Evolutionary conservation across 2,113 vertebrate genomes (phyloP).

Genomic region (Labeo catla): DNA sequence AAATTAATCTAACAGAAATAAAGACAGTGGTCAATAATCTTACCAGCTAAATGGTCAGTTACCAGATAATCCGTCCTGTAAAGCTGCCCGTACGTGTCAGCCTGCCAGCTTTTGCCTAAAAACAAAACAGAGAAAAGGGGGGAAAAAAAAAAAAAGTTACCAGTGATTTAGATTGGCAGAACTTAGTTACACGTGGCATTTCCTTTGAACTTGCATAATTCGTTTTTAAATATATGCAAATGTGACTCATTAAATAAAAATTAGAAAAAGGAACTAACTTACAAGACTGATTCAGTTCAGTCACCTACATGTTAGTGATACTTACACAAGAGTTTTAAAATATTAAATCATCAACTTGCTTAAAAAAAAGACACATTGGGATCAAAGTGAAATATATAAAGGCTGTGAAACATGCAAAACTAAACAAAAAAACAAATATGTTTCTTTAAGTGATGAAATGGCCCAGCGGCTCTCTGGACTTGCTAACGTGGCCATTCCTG

Average conservation of each 20-base stretch:
- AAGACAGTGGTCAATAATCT: conserved; percentile 64
- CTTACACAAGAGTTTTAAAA: neutral
- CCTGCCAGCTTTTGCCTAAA: conserved; percentile 97
- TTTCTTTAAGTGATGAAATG: neutral
- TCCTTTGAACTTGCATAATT: neutral
- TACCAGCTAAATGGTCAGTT: conserved; percentile 99
- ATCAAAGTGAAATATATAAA: neutral
- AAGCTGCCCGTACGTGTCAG: conserved; percentile 87
- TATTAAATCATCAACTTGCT: neutral
- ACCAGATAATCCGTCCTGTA: conserved; percentile 99
- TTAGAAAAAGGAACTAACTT: neutral
- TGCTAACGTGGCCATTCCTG: conserved; percentile 37
- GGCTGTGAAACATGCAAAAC: neutral
- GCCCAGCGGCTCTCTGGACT: conserved; percentile 9
- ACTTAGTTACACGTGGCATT: conserved; percentile 7
- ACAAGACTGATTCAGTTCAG: neutral
- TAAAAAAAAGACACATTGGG: neutral
- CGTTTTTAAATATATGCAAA: neutral
- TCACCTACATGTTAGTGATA: neutral
- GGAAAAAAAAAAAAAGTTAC: neutral
- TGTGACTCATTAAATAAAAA: neutral
- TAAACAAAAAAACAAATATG: neutral
- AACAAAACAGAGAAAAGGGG: conserved; percentile 55
- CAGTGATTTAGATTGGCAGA: neutral
- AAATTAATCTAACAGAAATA: conserved; percentile 25